Percentiles rank a stretch among this genome's conserved stretches.
These are phyloP conservation scores for Ormyrus nitidulus DNA, from an alignment of 2,888 invertebrate genomes.

Conservation along the genomic window DNA sequence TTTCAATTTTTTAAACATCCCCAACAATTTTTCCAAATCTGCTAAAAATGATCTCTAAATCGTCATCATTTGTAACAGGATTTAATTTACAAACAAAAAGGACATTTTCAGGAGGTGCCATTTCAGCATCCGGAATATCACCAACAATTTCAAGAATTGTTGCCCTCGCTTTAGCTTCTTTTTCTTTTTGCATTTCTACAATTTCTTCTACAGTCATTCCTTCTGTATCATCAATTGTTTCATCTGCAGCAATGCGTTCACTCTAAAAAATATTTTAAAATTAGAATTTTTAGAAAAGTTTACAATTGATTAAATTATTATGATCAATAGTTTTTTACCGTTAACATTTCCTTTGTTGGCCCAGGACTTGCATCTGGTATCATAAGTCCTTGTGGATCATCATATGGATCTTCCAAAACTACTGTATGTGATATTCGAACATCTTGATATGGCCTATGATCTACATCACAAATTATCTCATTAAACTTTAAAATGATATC, in stretches of 20 bases:
- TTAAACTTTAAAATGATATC: conserved; percentile 93
- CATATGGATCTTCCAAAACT: conserved; percentile 96
- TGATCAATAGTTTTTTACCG: conserved; percentile 62
- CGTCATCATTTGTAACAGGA: conserved; percentile 98
- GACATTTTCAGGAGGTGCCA: conserved; percentile 99
- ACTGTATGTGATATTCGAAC: conserved; percentile 98
- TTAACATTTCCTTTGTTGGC: conserved; percentile 87
- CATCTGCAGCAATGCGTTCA: conserved; percentile 94
- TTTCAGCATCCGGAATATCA: conserved; percentile 97
- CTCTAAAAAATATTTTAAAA: conserved; percentile 76
- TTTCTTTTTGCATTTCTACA: conserved; percentile 90
- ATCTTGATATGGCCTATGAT: conserved; percentile 94
- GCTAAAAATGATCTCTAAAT: conserved; percentile 97
- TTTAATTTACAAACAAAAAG: conserved; percentile 99
- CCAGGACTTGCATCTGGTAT: conserved; percentile 93
- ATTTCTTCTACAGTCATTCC: conserved; percentile 91
- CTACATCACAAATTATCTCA: conserved; percentile 93
- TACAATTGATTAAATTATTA: not conserved
- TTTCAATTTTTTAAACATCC: conserved; percentile 67
- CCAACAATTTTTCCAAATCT: conserved; percentile 93
- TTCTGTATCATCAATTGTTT: conserved; percentile 92
- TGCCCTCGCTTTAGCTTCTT: conserved; percentile 96
- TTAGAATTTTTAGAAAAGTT: conserved; percentile 2
- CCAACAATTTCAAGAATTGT: conserved; percentile 99
- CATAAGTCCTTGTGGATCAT: conserved; percentile 87